Base-by-base conservation (phyloP, 2,888 invertebrate genomes). In the Carterocephalus palaemon region DNA sequence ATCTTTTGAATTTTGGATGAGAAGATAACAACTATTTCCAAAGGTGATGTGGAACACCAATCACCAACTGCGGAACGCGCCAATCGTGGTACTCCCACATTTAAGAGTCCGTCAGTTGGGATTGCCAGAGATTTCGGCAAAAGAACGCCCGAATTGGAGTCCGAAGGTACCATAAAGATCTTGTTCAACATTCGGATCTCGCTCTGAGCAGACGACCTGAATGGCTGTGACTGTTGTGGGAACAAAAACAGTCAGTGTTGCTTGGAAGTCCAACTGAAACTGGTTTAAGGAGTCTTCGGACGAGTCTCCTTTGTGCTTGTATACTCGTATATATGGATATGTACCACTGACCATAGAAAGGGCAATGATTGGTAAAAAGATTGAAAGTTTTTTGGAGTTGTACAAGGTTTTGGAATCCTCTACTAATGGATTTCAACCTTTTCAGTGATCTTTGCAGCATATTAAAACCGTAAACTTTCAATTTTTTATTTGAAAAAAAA, bases 91-190 rank as follows among this genome's bases (percentile, higher is more conserved):
- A 72, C 72, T 2, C 83, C 84, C 12, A 79, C 74, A 4, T 86
- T 85, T 76, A 85, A 80, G 64, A 82, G 76, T 55, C 71, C 82
- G 20, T 71, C 75, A 13, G 69, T 83, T 53, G 80, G 74, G 52
- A 68, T 81, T 47, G 86, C 81, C 41, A 71, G 84, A 59, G 85
- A 80, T 74, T 84, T 79, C 46, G 85, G 85, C 58, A 86, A 86
- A 76, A 72, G 86, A 70, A 68, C 75, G 34, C 59, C 71, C 52
- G 77, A 77, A 58, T 53, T 67, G 50, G 74, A 75, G 33, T 58
- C 59, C 46, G 82, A 82, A 84, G 85, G 84, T 84, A 84, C 52
- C 46, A 39, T 16, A 32, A 45, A 29, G 48, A 58, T 36, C 33
- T 55, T 63, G 53, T 59, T 60, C 59, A 51, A 59, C 56, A 59